Conservation (phyloP, 2,888 invertebrate species). For the Eilema sororculum region DNA sequence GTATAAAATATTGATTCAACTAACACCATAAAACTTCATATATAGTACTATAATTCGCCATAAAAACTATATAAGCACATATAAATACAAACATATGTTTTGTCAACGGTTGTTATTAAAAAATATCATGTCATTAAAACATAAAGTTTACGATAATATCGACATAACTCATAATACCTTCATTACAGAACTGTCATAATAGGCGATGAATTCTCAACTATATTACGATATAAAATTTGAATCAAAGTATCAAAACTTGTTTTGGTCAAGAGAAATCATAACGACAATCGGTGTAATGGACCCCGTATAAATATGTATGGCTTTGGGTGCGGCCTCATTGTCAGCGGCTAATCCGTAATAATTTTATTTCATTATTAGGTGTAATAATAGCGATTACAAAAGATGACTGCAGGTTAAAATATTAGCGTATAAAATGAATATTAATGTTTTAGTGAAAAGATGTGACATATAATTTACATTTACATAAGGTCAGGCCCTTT, state of each 20-base stretch:
- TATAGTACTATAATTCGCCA: constrained; percentile 54
- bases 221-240: constrained; percentile 64
- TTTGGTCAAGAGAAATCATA: constrained; percentile 57
- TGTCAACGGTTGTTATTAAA: constrained; percentile 61
- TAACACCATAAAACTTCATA: constrained; percentile 45
- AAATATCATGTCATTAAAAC: constrained; percentile 56
- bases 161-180: constrained; percentile 62
- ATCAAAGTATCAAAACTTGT: constrained; percentile 54
- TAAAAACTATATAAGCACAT: constrained; percentile 54
- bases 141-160: constrained; percentile 59
- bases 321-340: constrained; percentile 39
- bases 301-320: constrained; percentile 54
- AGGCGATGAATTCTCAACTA: constrained; percentile 60
- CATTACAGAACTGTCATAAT: constrained; percentile 63
- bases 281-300: constrained; percentile 51
- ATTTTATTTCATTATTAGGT: constrained; percentile 6
- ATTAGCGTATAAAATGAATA: not conserved
- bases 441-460: not conserved
- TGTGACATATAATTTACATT: constrained; percentile 1
- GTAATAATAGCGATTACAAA: constrained; percentile 13
- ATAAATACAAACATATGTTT: constrained; percentile 54
- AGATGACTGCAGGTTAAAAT: not conserved
- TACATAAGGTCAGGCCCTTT: not conserved
- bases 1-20: constrained; percentile 55
- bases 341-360: constrained; percentile 34